phyloP scores from a whole-genome alignment of 2,888 invertebrate genomes.

The Isoperla grammatica region DNA sequence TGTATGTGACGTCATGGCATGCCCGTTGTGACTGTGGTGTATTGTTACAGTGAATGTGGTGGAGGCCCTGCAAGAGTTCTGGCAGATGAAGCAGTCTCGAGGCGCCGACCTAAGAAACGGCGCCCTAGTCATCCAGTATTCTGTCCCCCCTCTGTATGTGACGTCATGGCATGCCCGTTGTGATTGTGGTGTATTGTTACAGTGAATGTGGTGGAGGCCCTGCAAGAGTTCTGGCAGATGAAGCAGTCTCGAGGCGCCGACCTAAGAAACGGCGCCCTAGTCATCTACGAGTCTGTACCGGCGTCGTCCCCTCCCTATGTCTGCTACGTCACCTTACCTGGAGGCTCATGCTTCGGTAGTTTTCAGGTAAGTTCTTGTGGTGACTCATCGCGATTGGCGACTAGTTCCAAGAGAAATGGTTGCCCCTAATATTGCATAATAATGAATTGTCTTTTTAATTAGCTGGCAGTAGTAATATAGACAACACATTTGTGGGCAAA shows the following conservation, averaged over 20 bases:
- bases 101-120: constrained; percentile 81
- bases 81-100: constrained; percentile 93
- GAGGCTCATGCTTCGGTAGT: constrained; percentile 93
- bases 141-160: constrained; percentile 94
- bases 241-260: constrained; percentile 84
- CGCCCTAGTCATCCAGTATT: constrained; percentile 91
- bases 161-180: constrained; percentile 58
- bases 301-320: constrained; percentile 88
- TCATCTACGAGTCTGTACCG: constrained; percentile 92
- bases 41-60: constrained; percentile 79
- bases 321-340: constrained; percentile 90
- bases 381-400: no score
- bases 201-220: constrained; percentile 93
- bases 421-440: no score
- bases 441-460: no score
- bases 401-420: no score
- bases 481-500: no score
- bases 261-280: constrained; percentile 80
- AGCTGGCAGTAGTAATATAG: no score
- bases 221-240: constrained; percentile 98
- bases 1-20: not conserved
- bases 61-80: constrained; percentile 66
- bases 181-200: no score
- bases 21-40: no score
- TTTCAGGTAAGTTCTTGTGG: constrained; percentile 82